A percentile compares a stretch with the other conserved stretches of the same genome.
Evolutionary conservation across 2,797 vertebrate genomes (phyloP).

Genomic region (Enteromius viviparus): DNA sequence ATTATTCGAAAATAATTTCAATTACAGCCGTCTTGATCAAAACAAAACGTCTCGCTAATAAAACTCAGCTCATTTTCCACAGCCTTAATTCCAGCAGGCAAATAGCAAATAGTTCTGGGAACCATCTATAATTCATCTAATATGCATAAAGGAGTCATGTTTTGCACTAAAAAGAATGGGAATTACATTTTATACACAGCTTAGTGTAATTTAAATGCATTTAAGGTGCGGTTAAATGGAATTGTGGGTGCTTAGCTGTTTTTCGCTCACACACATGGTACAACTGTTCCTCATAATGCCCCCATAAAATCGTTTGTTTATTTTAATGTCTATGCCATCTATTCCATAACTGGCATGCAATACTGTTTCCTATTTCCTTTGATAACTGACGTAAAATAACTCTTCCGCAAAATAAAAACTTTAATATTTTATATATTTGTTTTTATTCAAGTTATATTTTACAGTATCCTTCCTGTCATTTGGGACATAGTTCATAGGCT

Average conservation of each 20-base stretch:
- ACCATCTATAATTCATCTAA: neutral
- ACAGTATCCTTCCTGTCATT: neutral
- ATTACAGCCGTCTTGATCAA: neutral
- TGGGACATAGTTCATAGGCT: neutral
- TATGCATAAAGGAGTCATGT: neutral
- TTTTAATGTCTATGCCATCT: neutral
- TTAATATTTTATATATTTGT: neutral
- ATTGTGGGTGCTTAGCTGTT: neutral
- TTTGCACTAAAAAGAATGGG: neutral
- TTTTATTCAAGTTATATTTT: neutral
- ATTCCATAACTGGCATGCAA: neutral
- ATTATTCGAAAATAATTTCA: neutral
- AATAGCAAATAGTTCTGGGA: neutral
- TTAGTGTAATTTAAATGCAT: slow-evolving; percentile 2
- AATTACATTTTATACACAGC: neutral
- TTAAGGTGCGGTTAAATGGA: neutral
- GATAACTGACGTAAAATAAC: neutral
- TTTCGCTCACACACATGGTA: neutral
- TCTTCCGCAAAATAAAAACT: neutral
- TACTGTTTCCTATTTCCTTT: neutral
- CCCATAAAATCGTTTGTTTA: neutral
- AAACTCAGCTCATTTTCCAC: neutral
- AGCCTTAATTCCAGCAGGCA: neutral
- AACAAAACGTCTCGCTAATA: neutral
- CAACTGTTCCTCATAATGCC: neutral